Base-by-base conservation (phyloP, 23 tunicate genomes). In the Diplosoma virens region DNA sequence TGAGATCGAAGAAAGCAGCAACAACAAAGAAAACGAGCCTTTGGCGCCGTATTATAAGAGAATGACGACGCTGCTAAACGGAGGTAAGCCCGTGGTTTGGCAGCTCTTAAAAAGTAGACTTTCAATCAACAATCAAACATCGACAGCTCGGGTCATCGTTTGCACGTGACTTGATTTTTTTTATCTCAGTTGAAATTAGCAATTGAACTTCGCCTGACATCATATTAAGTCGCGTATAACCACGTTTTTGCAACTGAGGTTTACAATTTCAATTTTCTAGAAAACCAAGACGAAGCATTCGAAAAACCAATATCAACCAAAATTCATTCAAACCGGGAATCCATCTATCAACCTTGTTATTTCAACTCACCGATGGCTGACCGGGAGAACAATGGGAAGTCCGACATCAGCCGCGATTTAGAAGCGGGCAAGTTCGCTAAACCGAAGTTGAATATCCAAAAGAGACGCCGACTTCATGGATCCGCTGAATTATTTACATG, bases 361-460 rank as follows among this genome's bases (percentile, higher is more conserved):
- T 76, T 76, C 69, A 37, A 59, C 55, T 58, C 69, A 17, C 81
- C 81, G 17, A 30, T 76, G 33, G 32, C 21, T 2, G 79, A 73
- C 27, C 53, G 69, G 6, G 22, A 66, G 47, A 30, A 58, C 32
- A 28, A 20, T 6, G 3, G 2, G 25, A 17, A 24, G 7, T 16
- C 74, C 25, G 7, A 35, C 25, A 6, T 63, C 16, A 63, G 17
- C 9, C 34, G 24, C 17, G 9, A n/a, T n/a, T 29, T 23, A 34
- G 20, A 56, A 23, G 69, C 27, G 3, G 11, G 27, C 34, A 30
- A 63, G 6, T 63, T 63, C n/a, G 7, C n/a, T 23, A 67, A 67
- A 21, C 74, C 74, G 26, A 67, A 34, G 27, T 11, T 9, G 3
- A 29, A 14, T 18, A 9, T 67, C 3, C 50, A 67, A 28, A 67